Evolutionary conservation across 2,888 invertebrate genomes (phyloP), one percentile per base, ranked within the genome.

Genomic region (Azorinus chamasolen): DNA sequence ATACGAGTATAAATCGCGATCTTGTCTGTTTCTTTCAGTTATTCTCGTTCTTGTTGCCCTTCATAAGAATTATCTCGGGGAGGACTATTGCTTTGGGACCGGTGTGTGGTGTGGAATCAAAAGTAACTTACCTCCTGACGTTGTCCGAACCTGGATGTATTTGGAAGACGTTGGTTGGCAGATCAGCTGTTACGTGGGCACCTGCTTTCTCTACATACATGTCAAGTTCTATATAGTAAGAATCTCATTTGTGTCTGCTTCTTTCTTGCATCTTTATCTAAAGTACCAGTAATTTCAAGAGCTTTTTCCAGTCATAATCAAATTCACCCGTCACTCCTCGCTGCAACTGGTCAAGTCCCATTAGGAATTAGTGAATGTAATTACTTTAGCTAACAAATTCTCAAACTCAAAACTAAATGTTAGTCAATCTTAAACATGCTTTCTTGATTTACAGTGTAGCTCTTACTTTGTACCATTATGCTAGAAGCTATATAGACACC

Each of bases 81-180:
- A 77, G 45, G 76, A 79, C 39, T 71, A 53, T 32, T 79, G 70
- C 50, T 62, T 39, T 54, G 72, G 66, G 14, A 77, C 74, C 1
- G 71, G 76, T 3, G 66, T 70, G 1, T 74, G 73, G 73, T 74
- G 76, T 48, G 71, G 74, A 6, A 68, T 81, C 10, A 66, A 55
- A 16, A 75, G 68, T 25, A 59, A 69, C 25, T 27, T 68, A 12
- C 50, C 50, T 0, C 27, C 20, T 2, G n/a, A 63, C 12, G 48
- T 27, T 3, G 45, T 77, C 12, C 43, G 55, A 27, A 54, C 22
- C 32, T 63, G 70, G 73, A 77, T 80, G 73, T 77, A 61, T 32
- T 39, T 76, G 2, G 72, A 62, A 0, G 76, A 73, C 27, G 32
- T 76, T 18, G 70, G 43, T 10, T 77, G 77, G 76, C 70, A 77